These are phyloP conservation scores for Clarias magur DNA, from an alignment of 2,113 vertebrate species.

Conservation along the genomic window DNA sequence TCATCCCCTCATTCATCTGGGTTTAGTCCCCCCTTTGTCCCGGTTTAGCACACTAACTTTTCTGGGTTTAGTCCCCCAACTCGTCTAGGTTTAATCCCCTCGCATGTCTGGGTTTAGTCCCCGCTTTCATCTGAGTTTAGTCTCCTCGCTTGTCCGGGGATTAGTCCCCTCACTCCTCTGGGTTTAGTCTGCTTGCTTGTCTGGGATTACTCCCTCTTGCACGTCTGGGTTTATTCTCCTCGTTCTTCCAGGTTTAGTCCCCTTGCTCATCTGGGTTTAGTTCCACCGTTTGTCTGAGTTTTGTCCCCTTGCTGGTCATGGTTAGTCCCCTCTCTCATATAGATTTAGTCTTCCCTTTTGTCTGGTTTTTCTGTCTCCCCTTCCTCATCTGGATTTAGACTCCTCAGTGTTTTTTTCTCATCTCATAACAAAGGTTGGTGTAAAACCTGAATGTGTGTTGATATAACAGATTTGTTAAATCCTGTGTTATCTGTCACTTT, in stretches of 20 bases:
- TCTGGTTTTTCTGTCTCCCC: neutral
- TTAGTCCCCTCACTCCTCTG: neutral
- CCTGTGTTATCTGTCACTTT: constrained; percentile 16
- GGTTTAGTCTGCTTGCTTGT: neutral
- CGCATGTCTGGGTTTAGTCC: neutral
- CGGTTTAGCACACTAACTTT: neutral
- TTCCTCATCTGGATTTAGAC: neutral
- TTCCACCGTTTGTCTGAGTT: neutral
- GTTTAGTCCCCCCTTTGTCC: neutral
- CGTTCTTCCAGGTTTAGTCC: neutral
- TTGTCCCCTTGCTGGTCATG: neutral
- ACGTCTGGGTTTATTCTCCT: neutral
- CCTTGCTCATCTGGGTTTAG: neutral
- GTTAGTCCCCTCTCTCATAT: neutral
- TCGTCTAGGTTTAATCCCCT: neutral
- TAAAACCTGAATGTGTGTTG: neutral
- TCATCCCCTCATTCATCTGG: too few relatives aligned
- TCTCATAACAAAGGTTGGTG: neutral
- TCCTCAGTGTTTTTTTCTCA: neutral
- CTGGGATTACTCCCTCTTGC: neutral
- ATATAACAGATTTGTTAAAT: constrained; percentile 32
- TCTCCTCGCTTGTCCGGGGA: neutral
- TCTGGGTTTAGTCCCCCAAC: neutral
- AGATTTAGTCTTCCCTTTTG: neutral
- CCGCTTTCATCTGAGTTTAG: neutral